Conservation (phyloP, 2,797 vertebrate species). For the Eurystomus glaucurus region DNA sequence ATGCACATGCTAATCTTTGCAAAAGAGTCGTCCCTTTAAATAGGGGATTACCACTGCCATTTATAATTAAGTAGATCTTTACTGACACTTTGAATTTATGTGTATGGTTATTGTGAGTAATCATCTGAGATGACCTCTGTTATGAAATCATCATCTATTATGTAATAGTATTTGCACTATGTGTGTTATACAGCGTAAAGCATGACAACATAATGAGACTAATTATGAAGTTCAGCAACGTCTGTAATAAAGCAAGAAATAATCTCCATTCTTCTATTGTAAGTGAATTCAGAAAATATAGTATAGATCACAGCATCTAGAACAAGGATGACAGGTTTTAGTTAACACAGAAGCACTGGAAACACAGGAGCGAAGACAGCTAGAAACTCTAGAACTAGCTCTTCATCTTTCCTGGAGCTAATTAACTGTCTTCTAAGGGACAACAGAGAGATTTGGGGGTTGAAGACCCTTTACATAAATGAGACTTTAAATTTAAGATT, state of each 20-base stretch:
- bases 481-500: not conserved
- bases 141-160: not conserved
- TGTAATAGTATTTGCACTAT: not conserved
- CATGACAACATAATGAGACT: not conserved
- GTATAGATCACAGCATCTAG: not conserved
- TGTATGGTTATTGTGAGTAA: not conserved
- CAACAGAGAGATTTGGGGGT: not conserved
- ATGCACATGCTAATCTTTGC: not conserved
- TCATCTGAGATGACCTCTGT: not conserved
- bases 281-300: not conserved
- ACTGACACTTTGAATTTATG: not conserved
- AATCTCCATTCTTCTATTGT: not conserved
- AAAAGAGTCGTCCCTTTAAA: not conserved
- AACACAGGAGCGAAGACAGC: fast-evolving
- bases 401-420: not conserved
- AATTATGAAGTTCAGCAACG: not conserved
- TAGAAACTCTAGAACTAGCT: not conserved
- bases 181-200: not conserved
- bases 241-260: not conserved
- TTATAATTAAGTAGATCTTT: not conserved
- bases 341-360: not conserved
- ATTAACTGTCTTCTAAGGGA: not conserved
- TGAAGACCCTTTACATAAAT: not conserved
- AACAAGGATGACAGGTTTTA: fast-evolving
- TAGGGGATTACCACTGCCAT: not conserved